A percentile compares a stretch with the other conserved stretches of the same genome.
These are phyloP conservation scores for Hofmannophila pseudospretella DNA, from an alignment of 2,888 invertebrate genomes.

Conservation along the genomic window DNA sequence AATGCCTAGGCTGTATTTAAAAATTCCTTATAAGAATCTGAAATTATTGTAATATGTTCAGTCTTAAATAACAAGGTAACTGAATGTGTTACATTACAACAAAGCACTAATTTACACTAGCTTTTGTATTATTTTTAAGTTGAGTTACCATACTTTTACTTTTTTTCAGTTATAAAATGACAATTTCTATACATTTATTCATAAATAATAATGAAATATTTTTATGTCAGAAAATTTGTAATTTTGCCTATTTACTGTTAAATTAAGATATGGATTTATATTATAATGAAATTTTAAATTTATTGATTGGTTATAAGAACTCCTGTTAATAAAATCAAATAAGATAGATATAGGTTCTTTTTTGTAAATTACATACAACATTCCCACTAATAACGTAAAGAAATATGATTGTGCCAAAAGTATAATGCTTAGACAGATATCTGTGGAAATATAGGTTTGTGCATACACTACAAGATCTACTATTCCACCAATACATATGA, in stretches of 20 bases:
- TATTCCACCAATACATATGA: too few species aligned
- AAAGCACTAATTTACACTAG: slow-evolving; percentile 6
- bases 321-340: neutral
- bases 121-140: slow-evolving; percentile 10
- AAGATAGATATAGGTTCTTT: slow-evolving; percentile 3
- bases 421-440: too few species aligned
- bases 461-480: too few species aligned
- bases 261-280: slow-evolving; percentile 20
- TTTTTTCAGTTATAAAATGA: neutral
- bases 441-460: too few species aligned
- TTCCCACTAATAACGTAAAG: slow-evolving; percentile 1
- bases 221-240: neutral
- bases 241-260: slow-evolving; percentile 3
- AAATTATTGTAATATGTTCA: too few species aligned
- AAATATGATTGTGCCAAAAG: slow-evolving; percentile 7
- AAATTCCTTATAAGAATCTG: too few species aligned
- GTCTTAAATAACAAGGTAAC: too few species aligned
- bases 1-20: too few species aligned
- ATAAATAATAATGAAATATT: neutral
- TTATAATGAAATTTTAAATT: slow-evolving; percentile 19
- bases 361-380: slow-evolving; percentile 4
- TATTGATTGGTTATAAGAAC: slow-evolving; percentile 22
- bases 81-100: slow-evolving; percentile 7
- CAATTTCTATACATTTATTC: neutral
- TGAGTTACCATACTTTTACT: slow-evolving; percentile 20